Evolutionary conservation across 1,140 invertebrate genomes (phyloP).

Genomic region (Lerema accius): DNA sequence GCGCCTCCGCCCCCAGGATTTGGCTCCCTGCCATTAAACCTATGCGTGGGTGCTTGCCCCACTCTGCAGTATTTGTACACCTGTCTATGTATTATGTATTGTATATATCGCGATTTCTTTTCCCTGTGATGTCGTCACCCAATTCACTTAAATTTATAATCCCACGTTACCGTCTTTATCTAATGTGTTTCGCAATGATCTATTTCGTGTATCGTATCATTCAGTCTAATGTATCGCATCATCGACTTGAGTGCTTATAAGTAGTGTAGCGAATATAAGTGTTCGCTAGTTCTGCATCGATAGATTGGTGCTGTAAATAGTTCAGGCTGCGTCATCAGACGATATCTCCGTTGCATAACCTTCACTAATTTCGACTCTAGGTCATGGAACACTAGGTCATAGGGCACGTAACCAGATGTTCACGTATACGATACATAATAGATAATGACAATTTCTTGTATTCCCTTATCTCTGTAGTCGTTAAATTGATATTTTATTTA

Average conservation of each 20-base stretch:
- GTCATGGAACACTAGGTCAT: background rate
- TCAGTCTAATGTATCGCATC: background rate
- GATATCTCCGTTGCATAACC: background rate
- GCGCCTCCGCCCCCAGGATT: slow-evolving; percentile 24
- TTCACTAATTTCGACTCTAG: background rate
- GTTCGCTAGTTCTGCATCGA: background rate
- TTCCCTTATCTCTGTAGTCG: background rate
- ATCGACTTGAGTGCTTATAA: slow-evolving; percentile 3
- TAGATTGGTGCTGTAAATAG: background rate
- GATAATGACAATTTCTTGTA: background rate
- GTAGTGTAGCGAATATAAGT: background rate
- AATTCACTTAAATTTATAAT: background rate
- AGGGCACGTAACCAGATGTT: background rate
- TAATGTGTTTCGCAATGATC: background rate
- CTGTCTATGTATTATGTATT: background rate
- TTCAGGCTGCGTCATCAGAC: background rate
- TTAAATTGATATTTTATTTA: too few species aligned
- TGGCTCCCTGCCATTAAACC: slow-evolving; percentile 18
- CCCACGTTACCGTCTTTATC: background rate
- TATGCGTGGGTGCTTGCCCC: slow-evolving; percentile 3
- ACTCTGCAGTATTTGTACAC: slow-evolving; percentile 23
- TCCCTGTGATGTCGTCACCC: too few species aligned
- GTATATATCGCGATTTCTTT: background rate
- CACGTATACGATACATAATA: background rate
- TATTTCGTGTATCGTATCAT: background rate